These are phyloP conservation scores for Anomalospiza imberbis DNA, from an alignment of 2,797 vertebrate genomes.

Conservation along the genomic window DNA sequence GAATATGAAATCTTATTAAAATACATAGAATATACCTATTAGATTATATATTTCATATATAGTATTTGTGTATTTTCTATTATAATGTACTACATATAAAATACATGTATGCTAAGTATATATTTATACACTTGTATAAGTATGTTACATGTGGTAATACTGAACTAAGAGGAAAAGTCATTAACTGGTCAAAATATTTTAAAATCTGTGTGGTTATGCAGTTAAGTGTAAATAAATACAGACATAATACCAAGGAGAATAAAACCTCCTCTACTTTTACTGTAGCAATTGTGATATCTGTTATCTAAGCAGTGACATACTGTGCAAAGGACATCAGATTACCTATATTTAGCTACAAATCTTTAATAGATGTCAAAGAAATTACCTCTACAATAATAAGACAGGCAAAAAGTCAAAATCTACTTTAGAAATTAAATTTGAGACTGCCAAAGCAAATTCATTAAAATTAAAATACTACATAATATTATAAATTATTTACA, in stretches of 20 bases:
- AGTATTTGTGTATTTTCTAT: neutral
- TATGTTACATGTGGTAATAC: neutral
- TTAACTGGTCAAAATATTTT: neutral
- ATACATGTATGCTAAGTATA: neutral
- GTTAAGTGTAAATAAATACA: neutral
- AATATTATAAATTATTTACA: neutral
- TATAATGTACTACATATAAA: neutral
- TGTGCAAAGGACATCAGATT: neutral
- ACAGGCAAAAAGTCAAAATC: neutral
- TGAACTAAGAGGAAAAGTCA: neutral
- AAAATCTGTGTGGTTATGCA: neutral
- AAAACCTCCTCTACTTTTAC: neutral
- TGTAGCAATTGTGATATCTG: fast-evolving
- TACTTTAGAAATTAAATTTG: neutral
- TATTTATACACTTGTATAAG: neutral
- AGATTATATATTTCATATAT: neutral
- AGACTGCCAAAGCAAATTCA: neutral
- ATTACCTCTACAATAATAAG: neutral
- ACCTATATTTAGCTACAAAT: neutral
- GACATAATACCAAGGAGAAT: neutral
- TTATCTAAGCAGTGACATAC: neutral
- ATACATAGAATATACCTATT: neutral
- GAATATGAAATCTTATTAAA: neutral
- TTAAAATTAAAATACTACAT: neutral
- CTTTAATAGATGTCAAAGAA: neutral